Evolutionary conservation across 23 tunicate species (phyloP), one percentile per base, ranked within the genome.

Genomic region (Halocynthia roretzi): DNA sequence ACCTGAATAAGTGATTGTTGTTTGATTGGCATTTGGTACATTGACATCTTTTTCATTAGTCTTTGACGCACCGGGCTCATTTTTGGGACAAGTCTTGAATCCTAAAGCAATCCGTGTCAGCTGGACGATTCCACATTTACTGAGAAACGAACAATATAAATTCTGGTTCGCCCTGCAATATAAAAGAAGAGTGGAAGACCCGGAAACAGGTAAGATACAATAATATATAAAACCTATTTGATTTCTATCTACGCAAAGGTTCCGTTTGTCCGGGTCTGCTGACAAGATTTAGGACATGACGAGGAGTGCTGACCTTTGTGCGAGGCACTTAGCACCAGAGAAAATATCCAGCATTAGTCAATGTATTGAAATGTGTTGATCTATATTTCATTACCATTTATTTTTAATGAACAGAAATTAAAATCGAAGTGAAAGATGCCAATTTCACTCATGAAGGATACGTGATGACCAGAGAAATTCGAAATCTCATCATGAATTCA

Each of bases 131-230:
- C 93, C 98, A 7, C 76, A 86, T 7, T 78, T 78, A 50, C 75
- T 92, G 82, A 70, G 85, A 73, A 68, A 78, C 21, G 23, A 58
- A 7, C 50, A 64, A 62, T 74, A 87, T 5, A 57, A 70, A 6
- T 86, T 82, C 61, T 92, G 92, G 92, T 92, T 92, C 60, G 49
- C 77, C 18, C 70, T 92, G 22, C 70, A 86, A 60, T 82, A 71
- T 76, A 91, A 66, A 61, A 56, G 51, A 18, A 50, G 40, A 76
- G 71, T 62, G 7, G 51, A 49, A 15, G 40, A 22, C 15, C 49
- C 50, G 15, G 22, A 56, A 14, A 70, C 56, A 54, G 15, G 88
- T 84, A 57, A 82, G 80, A n/a, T 19, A 22, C 19, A 18, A 60
- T 18, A 60, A 60, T 60, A 60, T 60, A 15, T 18, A 15, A 18